Evolutionary conservation across 2,797 vertebrate species (phyloP), one percentile per base, ranked within the genome.

Genomic region (Oceanodroma leucorhoa): DNA sequence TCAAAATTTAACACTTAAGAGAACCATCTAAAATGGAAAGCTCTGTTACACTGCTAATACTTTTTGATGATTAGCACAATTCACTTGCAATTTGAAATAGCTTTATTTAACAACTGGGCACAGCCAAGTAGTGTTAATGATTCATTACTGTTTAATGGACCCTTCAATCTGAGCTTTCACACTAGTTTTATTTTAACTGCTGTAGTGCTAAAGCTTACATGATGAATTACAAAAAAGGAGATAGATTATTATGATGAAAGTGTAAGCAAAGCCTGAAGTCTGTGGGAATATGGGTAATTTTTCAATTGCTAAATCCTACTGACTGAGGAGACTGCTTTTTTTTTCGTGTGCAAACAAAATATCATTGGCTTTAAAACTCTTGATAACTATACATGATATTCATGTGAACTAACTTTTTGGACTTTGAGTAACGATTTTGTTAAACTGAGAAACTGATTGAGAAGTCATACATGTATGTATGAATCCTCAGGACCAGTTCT

Each of bases 141-240:
- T 83, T 95, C 32, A 45, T 91, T 92, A 45, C 40, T 88, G 54
- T 86, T 94, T 94, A 93, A 91, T 75, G 72, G 32, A 64, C 76
- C 79, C 43, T 94, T 89, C 88, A 85, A 91, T 91, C 60, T 0
- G 0, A 48, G 55, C 50, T 65, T 92, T 91, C 82, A 85, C 45
- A 32, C n/a, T 70, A 30, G 79, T 83, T 94, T 95, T 46, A 69
- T 79, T 89, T 92, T 92, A 83, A 92, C 58, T 67, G 43, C 69
- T 80, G 20, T 55, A 67, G 14, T 71, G 40, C 53, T 83, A 76
- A 87, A 51, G n/a, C 5, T 76, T 70, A 30, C 36, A 17, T 71
- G 67, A 71, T 75, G 29, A 50, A 78, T 88, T 83, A 75, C 6
- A 24, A 23, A 38, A 54, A 62, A 41, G 6, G 55, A 41, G 41